A percentile compares a stretch with the other conserved stretches of the same genome.
Conservation (phyloP, 2,797 vertebrate species). For the Philypnodon macrostomus region DNA sequence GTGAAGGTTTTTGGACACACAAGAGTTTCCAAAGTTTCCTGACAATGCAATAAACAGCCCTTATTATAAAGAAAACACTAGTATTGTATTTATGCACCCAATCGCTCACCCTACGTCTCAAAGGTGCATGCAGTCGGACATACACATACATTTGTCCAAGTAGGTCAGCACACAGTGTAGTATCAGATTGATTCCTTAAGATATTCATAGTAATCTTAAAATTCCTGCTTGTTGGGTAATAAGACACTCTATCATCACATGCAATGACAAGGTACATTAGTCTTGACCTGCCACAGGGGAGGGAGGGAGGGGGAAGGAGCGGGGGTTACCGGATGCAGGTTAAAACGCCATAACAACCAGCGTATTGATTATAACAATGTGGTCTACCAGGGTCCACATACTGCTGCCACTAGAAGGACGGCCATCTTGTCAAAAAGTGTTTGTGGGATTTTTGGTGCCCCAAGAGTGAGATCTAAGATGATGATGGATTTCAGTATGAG, state of each 20-base stretch:
- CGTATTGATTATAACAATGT: slow-evolving; percentile 55
- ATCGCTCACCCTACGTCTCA: background rate
- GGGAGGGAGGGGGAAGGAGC: slow-evolving; percentile 1
- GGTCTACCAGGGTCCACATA: slow-evolving; percentile 29
- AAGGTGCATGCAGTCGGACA: background rate
- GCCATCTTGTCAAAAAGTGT: slow-evolving; percentile 5
- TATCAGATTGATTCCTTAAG: slow-evolving; percentile 57
- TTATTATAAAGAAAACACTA: background rate
- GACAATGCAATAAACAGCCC: slow-evolving; percentile 8
- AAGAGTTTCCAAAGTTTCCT: slow-evolving; percentile 41
- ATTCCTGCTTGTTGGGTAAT: slow-evolving; percentile 65
- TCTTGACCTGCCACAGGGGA: slow-evolving; percentile 50
- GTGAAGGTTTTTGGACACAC: slow-evolving; percentile 56
- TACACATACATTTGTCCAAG: slow-evolving; percentile 23
- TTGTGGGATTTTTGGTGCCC: slow-evolving; percentile 2
- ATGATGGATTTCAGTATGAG: slow-evolving; percentile 49
- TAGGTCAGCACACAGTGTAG: slow-evolving; percentile 41
- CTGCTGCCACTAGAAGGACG: slow-evolving; percentile 9
- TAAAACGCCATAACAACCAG: slow-evolving; percentile 63
- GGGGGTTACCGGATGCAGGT: slow-evolving; percentile 43
- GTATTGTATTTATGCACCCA: slow-evolving; percentile 9
- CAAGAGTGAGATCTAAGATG: slow-evolving; percentile 18
- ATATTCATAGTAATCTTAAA: slow-evolving; percentile 65
- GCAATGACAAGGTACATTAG: slow-evolving; percentile 56
- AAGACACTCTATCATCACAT: slow-evolving; percentile 66